Base-by-base conservation (phyloP, 1,140 invertebrate species). In the Neodiprion lecontei region DNA sequence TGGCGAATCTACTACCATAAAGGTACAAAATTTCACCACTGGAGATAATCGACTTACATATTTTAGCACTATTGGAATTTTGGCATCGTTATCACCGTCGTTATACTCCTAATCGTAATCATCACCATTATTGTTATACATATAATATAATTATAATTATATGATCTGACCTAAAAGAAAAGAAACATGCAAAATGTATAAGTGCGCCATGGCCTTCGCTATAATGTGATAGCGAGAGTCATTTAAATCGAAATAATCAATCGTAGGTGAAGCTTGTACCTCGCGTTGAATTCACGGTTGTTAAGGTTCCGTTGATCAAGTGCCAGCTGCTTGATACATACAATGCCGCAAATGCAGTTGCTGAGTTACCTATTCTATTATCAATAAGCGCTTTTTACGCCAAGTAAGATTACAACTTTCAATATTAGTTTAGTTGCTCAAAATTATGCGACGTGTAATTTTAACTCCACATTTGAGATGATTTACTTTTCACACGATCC, bases 301-400 rank as follows among this genome's bases (percentile, higher is more conserved):
- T 79, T 48, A 70, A 79, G 49, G 72, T 70, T n/a, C 77, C 80
- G 5, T 73, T 86, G 66, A 65, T 87, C 0, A 81, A 77, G 48
- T 85, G 80, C 23, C 68, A 74, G 17, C 17, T 86, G 48, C 50
- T 83, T 1, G 84, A 87, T 72, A 70, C 73, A 0, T 77, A 80
- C 7, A 83, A 82, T 14, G 49, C 79, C 70, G 12, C 76, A 12
- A 65, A 67, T 1, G 47, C 79, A 1, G 74, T 86, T 69, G 80
- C 82, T 7, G 78, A 85, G 76, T 74, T 82, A 73, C 77, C 79
- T n/a, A 11, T 87, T 0, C 79, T 75, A 48, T 66, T 87, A 17
- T 84, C 86, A 0, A 61, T 84, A 7, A n/a, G 76, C 50, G 74
- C 83, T 4, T 81, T 81, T 49, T 85, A 84, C 21, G 76, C 76